These are phyloP conservation scores for Chaetorhynchus papuensis DNA, from an alignment of 2,113 vertebrate genomes.

Conservation along the genomic window DNA sequence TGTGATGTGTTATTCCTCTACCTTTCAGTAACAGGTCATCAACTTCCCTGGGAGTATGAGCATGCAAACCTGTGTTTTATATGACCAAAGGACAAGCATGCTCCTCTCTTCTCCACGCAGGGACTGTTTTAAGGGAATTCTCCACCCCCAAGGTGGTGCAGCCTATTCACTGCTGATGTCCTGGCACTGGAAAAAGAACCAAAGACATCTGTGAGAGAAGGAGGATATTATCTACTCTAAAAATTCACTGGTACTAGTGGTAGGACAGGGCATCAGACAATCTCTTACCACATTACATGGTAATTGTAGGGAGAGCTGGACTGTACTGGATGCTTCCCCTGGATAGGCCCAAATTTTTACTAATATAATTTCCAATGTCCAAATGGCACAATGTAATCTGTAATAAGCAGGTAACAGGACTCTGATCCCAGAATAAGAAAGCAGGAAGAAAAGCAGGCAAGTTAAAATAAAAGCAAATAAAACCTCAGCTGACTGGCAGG, in stretches of 20 bases:
- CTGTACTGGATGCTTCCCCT: not conserved
- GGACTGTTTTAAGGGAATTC: not conserved
- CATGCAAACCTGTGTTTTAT: not conserved
- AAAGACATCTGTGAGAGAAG: not conserved
- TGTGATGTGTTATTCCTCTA: not conserved
- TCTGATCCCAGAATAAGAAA: not conserved
- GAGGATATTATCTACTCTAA: not conserved
- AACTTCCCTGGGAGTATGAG: not conserved
- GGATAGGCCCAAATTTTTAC: not conserved
- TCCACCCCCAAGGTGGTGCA: not conserved
- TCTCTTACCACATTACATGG: not conserved
- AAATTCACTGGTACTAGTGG: not conserved
- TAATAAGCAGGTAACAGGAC: not conserved
- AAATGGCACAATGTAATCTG: not conserved
- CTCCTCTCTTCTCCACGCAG: not conserved
- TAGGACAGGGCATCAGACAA: not conserved
- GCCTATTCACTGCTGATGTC: not conserved
- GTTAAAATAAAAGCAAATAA: not conserved
- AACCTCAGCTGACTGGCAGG: not conserved
- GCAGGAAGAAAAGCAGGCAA: not conserved
- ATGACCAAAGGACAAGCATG: not conserved
- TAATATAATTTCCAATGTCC: not conserved
- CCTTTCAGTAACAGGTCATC: not conserved
- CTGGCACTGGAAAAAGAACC: not conserved
- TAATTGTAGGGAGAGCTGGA: not conserved